Evolutionary conservation across 1,140 invertebrate species (phyloP).

Genomic region (Frieseomelitta varia): DNA sequence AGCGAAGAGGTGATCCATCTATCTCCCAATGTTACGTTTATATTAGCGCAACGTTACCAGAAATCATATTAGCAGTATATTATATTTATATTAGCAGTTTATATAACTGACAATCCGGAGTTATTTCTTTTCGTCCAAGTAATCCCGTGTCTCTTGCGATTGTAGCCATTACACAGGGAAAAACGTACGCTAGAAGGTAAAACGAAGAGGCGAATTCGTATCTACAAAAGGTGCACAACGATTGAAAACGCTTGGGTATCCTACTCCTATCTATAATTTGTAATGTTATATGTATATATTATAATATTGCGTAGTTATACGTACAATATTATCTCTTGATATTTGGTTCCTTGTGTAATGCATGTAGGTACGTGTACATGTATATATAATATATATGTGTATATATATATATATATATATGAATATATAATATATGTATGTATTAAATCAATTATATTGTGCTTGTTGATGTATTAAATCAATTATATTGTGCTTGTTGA

Average conservation of each 20-base stretch:
- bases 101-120: background rate
- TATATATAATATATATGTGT: slow-evolving; percentile 23
- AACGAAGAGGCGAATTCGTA: slow-evolving; percentile 1
- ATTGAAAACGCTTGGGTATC: slow-evolving; percentile 26
- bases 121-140: background rate
- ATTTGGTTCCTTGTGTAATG: slow-evolving; percentile 58
- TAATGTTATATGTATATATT: slow-evolving; percentile 10
- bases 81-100: background rate
- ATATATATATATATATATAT: slow-evolving; percentile 20
- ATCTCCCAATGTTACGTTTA: slow-evolving; percentile 3
- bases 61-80: too few species aligned
- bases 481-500: slow-evolving; percentile 39
- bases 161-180: background rate
- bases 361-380: slow-evolving; percentile 32
- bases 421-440: slow-evolving; percentile 34
- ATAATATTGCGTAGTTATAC: slow-evolving; percentile 35
- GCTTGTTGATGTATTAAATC: slow-evolving; percentile 38
- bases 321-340: slow-evolving; percentile 43
- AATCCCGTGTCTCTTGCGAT: background rate
- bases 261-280: slow-evolving; percentile 40
- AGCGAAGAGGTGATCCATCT: slow-evolving; percentile 7
- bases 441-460: slow-evolving; percentile 43
- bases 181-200: background rate
- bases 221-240: slow-evolving; percentile 34
- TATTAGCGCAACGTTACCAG: background rate